Evolutionary conservation across 2,113 vertebrate species (phyloP), one percentile per base, ranked within the genome.

Genomic region (Neogale vison): DNA sequence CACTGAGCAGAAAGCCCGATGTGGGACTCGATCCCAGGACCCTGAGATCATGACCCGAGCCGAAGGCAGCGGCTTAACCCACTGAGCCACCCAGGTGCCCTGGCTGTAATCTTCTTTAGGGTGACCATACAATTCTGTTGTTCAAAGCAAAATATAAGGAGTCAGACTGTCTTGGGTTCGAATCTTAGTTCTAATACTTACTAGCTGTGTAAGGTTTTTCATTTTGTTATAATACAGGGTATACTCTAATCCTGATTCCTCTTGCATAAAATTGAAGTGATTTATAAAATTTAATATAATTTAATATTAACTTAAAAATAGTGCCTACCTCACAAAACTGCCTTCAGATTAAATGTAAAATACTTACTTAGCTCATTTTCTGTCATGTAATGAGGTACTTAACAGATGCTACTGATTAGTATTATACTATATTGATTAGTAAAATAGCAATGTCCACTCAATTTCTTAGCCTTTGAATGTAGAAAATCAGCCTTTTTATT

Each of bases 311-410:
- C 17, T 89, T 92, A 11, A 39, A 91, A 94, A 77, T 83, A 83
- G 69, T 52, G 8, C 17, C 17, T 31, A 23, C 29, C 2, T 92
- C 9, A n/a, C 3, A 65, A 21, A 24, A 90, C 83, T 87, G 26
- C 21, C n/a, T 95, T 96, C 50, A 79, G 31, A 57, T 36, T 86
- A 82, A 87, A 72, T 55, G n/a, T 83, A 23, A 92, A 83, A 72
- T 47, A 4, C 3, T 74, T 59, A 52, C 3, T 79, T 52, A 36
- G 6, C 4, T 21, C 26, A 50, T 29, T 76, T 90, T 79, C 45
- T 87, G 20, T 84, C 50, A 89, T 31, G 45, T 12, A 65, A 23
- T 47, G 6, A 69, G 14, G 2, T 88, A 20, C 20, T 52, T 93
- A 90, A 50, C 13, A 87, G 20, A 82, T 93, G 13, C 31, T 69